Base-by-base conservation (phyloP, 2,113 vertebrate species). In the Lepisosteus oculatus region DNA sequence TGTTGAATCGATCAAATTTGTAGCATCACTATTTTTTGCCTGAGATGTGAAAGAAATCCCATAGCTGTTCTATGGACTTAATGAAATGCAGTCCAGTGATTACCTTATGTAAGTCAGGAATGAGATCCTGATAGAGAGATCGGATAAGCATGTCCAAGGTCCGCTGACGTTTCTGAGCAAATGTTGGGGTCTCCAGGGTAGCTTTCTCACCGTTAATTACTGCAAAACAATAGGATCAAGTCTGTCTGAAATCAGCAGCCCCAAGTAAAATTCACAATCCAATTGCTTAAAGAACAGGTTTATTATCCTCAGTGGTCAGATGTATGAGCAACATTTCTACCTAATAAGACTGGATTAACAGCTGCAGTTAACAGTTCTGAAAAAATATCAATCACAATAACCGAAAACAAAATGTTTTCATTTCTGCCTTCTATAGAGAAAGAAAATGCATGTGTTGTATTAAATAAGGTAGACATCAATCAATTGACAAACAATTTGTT, bases 191-290 rank as follows among this genome's bases (percentile, higher is more conserved):
- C 88, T 99, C 97, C 88, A 99, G 87, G 75, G 97, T 99, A 85
- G 97, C 97, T 90, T 99, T 99, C 92, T 99, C 97, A 83, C 97
- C 97, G 69, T 99, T 99, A 86, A 99, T 99, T 91, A 99, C 97
- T 99, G 80, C 42, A 77, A 68, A 74, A 14, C 14, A 69, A 14
- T 71, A 3, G 61, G 54, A 63, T 7, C 61, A 14, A 29, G 12
- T 71, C 51, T 43, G 14, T 71, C 43, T 6, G 42, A 54, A 7
- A 45, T 6, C 17, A 59, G 57, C 56, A n/a, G 15, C 29, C 29
- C 29, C 43, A 61, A 45, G 42, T 29, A 29, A 29, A 29, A 29
- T 29, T 29, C 29, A 41, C 51, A 8, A 6, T 67, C 43, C 15
- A 44, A 62, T 17, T 71, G 15, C 45, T 68, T 29, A 6, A 68